These are phyloP conservation scores for Lasiurus cinereus DNA, from an alignment of 2,113 vertebrate species.

Conservation along the genomic window DNA sequence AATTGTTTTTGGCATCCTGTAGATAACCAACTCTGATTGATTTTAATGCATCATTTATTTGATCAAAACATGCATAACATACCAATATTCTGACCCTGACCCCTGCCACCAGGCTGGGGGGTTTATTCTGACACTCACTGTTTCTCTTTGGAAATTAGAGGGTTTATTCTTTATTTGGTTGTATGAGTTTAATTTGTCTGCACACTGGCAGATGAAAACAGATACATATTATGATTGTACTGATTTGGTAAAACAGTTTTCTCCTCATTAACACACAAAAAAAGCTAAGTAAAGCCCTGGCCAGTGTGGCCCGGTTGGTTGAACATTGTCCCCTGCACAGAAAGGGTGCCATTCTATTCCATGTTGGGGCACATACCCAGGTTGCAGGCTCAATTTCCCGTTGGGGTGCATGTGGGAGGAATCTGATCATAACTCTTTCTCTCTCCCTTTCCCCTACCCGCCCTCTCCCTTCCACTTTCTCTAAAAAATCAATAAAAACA, in stretches of 20 bases:
- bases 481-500: background rate
- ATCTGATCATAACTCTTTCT: background rate
- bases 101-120: background rate
- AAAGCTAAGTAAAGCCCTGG: background rate
- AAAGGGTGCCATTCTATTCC: background rate
- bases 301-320: background rate
- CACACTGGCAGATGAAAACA: slow-evolving; percentile 33
- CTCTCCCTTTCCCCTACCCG: background rate
- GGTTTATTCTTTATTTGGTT: background rate
- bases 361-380: background rate
- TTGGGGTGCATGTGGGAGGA: background rate
- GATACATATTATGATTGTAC: slow-evolving; percentile 18
- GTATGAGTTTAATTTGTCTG: slow-evolving; percentile 38
- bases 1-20: background rate
- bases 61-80: background rate
- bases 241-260: slow-evolving; percentile 6
- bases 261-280: background rate
- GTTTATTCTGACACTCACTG: background rate
- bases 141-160: slow-evolving; percentile 57
- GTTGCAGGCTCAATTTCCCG: background rate
- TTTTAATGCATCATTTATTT: slow-evolving; percentile 49
- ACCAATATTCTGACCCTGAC: slow-evolving; percentile 26
- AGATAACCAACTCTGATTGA: slow-evolving; percentile 9
- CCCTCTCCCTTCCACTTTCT: background rate
- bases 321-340: background rate